Percentiles rank a stretch among this genome's conserved stretches.
Conservation (phyloP, 2,797 vertebrate species). For the Anguilla megastoma region DNA sequence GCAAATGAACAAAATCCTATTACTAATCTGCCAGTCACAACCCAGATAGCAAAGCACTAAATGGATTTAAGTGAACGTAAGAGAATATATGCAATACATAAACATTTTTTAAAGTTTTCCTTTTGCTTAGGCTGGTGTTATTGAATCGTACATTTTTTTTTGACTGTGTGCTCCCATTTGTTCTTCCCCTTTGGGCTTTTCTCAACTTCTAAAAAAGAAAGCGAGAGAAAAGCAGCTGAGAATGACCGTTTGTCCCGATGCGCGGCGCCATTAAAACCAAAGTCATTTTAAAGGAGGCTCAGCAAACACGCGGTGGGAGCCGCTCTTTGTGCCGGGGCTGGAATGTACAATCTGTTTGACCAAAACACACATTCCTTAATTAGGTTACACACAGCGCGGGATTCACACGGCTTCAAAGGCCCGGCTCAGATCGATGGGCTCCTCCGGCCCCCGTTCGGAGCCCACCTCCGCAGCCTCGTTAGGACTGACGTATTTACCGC, state of each 20-base stretch:
- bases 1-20: not conserved
- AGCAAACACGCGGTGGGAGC: constrained; percentile 47
- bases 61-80: not conserved
- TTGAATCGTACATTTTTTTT: not conserved
- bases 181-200: not conserved
- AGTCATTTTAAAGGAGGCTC: constrained; percentile 41
- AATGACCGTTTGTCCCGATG: constrained; percentile 17
- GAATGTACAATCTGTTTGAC: constrained; percentile 69
- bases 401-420: constrained; percentile 71
- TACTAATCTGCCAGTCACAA: not conserved
- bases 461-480: constrained; percentile 26
- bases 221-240: not conserved
- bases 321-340: constrained; percentile 56
- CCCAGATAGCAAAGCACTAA: not conserved
- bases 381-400: constrained; percentile 63
- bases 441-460: constrained; percentile 52
- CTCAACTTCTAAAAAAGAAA: not conserved
- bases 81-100: not conserved
- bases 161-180: not conserved
- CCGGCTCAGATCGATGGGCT: constrained; percentile 39
- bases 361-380: constrained; percentile 65
- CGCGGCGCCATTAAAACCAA: constrained; percentile 16
- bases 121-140: too few species aligned
- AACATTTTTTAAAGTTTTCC: not conserved
- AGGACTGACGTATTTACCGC: constrained; percentile 34